Percentiles rank a stretch among this genome's conserved stretches.
Evolutionary conservation across 30 jellyfish, hydroid and myxozoan species (phyloP).

Genomic region (Turritopsis rubra): DNA sequence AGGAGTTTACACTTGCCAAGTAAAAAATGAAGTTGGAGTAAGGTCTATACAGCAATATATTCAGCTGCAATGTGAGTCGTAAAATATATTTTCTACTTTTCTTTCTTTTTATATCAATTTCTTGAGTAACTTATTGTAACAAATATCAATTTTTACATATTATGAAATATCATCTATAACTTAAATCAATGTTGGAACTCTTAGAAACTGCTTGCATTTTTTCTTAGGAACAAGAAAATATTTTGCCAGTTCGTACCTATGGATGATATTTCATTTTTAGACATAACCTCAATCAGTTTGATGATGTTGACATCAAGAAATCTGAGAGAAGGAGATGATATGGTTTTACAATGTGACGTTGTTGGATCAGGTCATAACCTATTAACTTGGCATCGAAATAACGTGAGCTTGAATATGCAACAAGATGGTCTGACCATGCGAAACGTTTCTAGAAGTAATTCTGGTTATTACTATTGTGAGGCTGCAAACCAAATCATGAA

Average conservation of each 20-base stretch:
- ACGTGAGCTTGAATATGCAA: not conserved
- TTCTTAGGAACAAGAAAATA: too few species aligned
- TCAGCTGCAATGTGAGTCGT: not conserved
- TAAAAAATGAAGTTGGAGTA: not conserved
- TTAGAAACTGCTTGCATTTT: too few species aligned
- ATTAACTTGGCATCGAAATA: not conserved
- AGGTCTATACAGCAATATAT: not conserved
- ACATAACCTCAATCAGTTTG: not conserved
- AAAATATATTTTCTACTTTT: not conserved
- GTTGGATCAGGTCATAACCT: not conserved
- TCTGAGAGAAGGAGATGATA: not conserved
- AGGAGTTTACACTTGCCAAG: slow-evolving; percentile 2
- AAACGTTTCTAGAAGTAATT: not conserved
- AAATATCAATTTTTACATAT: too few species aligned
- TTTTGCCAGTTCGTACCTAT: too few species aligned
- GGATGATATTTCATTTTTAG: not conserved
- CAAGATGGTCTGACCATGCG: not conserved
- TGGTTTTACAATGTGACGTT: not conserved
- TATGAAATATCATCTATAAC: too few species aligned
- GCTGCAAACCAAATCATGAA: not conserved
- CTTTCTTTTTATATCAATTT: too few species aligned
- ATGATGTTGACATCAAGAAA: not conserved
- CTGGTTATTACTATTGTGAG: not conserved
- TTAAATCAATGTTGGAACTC: too few species aligned
- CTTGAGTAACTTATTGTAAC: too few species aligned